These are phyloP conservation scores for Arothron firmamentum DNA, from an alignment of 2,113 vertebrate species.

Conservation along the genomic window DNA sequence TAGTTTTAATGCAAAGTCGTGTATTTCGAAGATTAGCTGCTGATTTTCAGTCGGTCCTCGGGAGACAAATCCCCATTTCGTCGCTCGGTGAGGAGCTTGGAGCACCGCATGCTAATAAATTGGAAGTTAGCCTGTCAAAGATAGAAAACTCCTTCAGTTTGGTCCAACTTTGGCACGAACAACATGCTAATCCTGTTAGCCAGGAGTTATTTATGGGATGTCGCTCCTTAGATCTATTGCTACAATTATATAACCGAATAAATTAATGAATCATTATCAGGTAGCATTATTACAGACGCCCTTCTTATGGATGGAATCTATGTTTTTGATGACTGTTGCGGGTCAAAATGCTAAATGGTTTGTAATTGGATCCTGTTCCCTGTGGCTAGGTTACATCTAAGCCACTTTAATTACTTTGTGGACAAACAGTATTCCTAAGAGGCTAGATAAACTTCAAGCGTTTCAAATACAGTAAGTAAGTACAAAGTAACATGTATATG, in stretches of 20 bases:
- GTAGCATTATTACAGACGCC: not conserved
- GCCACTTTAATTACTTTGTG: not conserved
- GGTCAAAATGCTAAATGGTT: not conserved
- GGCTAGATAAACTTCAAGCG: not conserved
- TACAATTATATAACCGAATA: conserved; percentile 17
- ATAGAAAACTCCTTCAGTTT: conserved; percentile 4
- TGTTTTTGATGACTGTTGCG: not conserved
- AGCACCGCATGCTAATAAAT: not conserved
- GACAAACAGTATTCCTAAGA: not conserved
- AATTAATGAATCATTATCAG: not conserved
- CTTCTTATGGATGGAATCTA: not conserved
- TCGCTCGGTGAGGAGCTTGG: not conserved
- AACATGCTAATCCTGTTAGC: conserved; percentile 52
- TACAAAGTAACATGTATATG: too few species aligned
- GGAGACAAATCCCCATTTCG: not conserved
- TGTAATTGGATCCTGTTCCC: not conserved
- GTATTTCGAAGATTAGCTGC: not conserved
- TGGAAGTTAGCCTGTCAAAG: conserved; percentile 6
- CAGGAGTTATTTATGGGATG: conserved; percentile 35
- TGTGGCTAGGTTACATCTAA: not conserved
- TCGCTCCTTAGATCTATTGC: not conserved
- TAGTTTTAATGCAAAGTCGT: not conserved
- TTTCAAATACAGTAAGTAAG: too few species aligned
- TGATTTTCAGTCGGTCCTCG: not conserved
- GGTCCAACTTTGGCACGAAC: conserved; percentile 1